Base-by-base conservation (phyloP, 2,113 vertebrate genomes). In the Morone saxatilis region DNA sequence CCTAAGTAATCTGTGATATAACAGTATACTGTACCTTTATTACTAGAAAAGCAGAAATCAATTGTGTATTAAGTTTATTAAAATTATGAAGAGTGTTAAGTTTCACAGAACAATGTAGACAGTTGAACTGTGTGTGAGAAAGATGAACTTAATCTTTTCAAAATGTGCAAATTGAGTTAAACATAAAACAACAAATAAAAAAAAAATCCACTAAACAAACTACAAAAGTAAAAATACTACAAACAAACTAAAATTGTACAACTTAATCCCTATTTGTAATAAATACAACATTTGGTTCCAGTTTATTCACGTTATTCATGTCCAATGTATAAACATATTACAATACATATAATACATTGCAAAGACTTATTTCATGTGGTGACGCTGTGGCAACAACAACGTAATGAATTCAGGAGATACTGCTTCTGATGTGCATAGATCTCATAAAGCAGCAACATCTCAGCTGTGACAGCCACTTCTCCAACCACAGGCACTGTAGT, bases 231-330 rank as follows among this genome's bases (percentile, higher is more conserved):
- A 31, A 31, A 31, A 31, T 31, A 31, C 31, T 31, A 31, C 31
- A 2, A 31, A 31, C 25, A 31, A 31, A 4, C 31, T 31, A 31
- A 31, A 47, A 78, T 16, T 17, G 9, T 19, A 14, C 12, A 40
- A 19, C 48, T 2, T n/a, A 36, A 5, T 43, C 48, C 17, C 66
- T 57, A 36, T 45, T 45, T 25, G 47, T 12, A 80, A 87, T 87
- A 83, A 87, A 87, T 87, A 85, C 54, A 80, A 7, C 36, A 31
- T 79, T 36, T 51, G 36, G 16, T 76, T 83, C 8, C 41, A 81
- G 65, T 80, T 22, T 56, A 20, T 76, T 38, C 10, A 31, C 3
- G 31, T 31, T 31, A 31, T 31, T 31, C 31, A 31, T 31, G 31
- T 2, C 1, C 31, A 31, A 4, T 31, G 31, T 31, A 31, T 31